Base-by-base conservation (phyloP, 1,140 invertebrate species). In the Ceratosolen fusciceps region DNA sequence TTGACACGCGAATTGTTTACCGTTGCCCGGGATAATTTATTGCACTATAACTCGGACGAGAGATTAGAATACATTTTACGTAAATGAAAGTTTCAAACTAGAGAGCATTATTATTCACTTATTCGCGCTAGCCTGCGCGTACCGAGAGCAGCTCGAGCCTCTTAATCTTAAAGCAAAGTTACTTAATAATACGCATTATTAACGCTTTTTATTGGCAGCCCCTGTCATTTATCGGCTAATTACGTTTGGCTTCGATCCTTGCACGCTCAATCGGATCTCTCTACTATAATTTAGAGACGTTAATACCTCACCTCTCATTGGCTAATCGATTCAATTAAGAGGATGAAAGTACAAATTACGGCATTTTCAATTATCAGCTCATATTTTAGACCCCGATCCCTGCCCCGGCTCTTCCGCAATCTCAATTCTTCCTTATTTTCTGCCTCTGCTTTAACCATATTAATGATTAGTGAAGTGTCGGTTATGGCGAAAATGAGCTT, bases 11-110 rank as follows among this genome's bases (percentile, higher is more conserved):
- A 37, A 67, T 67, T 67, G 37, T 67, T 67, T 67, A 43, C 37
- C 37, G 37, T 67, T 39, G 34, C 9, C 65, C n/a, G 5, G 21
- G 0, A 39, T 67, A 39, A 67, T 67, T 67, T 67, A 67, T 67
- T 43, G 37, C n/a, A 78, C 65, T 56, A 74, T 70, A 21, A 73
- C 47, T 39, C 34, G 1, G n/a, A 2, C 16, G 24, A 34, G 31
- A 62, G 58, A 62, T 62, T 62, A 62, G 58, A 62, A 62, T 62
- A 62, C 58, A 62, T 34, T 62, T 62, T 62, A 34, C 58, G 58
- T 34, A 34, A 62, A 62, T 62, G 58, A 34, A 62, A 34, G 31
- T 62, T 34, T 16, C 58, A 62, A 31, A 62, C 1, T 62, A 19
- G 24, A 62, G 26, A 62, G 26, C 12, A 56, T 24, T n/a, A 62